Conservation (phyloP, 1,140 invertebrate species). For the Papilio polyxenes region DNA sequence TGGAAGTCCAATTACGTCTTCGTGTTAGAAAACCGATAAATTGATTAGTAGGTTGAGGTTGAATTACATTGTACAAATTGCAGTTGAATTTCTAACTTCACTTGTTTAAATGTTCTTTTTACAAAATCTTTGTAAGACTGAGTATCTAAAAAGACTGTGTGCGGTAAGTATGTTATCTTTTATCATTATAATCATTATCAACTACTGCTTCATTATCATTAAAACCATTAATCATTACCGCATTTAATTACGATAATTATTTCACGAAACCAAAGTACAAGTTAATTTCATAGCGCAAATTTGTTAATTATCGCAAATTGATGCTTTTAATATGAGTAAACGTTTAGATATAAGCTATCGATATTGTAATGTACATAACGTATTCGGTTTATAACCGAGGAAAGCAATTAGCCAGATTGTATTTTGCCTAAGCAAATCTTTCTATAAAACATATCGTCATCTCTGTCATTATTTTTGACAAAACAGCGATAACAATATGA, state of each 20-base stretch:
- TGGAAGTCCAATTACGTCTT: slow-evolving; percentile 21
- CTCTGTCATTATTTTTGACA: no score
- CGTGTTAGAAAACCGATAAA: slow-evolving; percentile 22
- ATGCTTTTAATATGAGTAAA: slow-evolving; percentile 11
- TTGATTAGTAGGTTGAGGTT: background rate
- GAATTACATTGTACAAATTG: background rate
- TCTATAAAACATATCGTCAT: no score
- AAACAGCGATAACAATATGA: no score
- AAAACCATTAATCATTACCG: background rate
- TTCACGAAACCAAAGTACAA: background rate
- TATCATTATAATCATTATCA: background rate
- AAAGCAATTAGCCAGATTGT: slow-evolving; percentile 7
- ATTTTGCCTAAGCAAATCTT: background rate
- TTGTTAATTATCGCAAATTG: slow-evolving; percentile 26
- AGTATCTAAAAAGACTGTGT: no score
- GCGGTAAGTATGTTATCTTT: background rate
- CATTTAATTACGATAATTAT: background rate
- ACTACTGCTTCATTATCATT: background rate
- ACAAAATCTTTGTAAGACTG: background rate
- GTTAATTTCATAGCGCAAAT: slow-evolving; percentile 2
- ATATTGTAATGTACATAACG: background rate
- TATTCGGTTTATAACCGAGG: slow-evolving; percentile 7
- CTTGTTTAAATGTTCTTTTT: background rate
- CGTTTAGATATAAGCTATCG: slow-evolving; percentile 19
- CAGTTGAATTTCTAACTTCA: background rate